Evolutionary conservation across 1,140 invertebrate genomes (phyloP), one percentile per base, ranked within the genome.

Genomic region (Pseudoatta argentina): DNA sequence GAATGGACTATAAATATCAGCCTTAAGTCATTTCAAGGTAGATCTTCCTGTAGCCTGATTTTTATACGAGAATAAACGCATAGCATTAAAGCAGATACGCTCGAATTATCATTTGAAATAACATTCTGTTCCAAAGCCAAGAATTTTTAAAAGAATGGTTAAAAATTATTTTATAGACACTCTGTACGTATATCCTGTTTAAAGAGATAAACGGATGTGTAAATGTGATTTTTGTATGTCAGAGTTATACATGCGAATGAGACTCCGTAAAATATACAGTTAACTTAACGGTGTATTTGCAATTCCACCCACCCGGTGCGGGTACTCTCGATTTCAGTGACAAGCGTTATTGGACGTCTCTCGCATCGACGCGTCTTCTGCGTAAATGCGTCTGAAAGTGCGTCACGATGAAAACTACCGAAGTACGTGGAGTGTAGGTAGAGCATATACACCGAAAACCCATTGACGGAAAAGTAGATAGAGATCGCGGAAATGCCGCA

Each of bases 361-460:
- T 88, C 73, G 83, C 69, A 71, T 86, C 86, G 76, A 88, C 86
- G 82, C 86, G 78, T 83, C 87, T 88, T 91, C 61, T 55, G 86
- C 73, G 86, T 85, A 90, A 75, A 86, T 79, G 79, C 64, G 82
- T 51, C n/a, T 59, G 10, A 39, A 39, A 79, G 67, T 88, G 89
- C 89, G 87, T 88, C 89, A 91, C 82, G 85, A 83, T 86, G 81
- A 88, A 88, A 90, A 86, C 64, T 86, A 61, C 76, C 76, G 51
- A 73, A 72, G 59, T 21, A n/a, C 44, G 51, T 2, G 7, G 21
- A 44, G 53, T 21, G 27, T 18, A 39, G n/a, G 55, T 57, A 61
- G 83, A 61, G 83, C 51, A 48, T 67, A 76, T 61, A 76, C 27
- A 64, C 34, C 53, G 69, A 88, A 76, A 82, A 61, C 5, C 21